Evolutionary conservation across 2,797 vertebrate species (phyloP).

Genomic region (Sciaenops ocellatus): DNA sequence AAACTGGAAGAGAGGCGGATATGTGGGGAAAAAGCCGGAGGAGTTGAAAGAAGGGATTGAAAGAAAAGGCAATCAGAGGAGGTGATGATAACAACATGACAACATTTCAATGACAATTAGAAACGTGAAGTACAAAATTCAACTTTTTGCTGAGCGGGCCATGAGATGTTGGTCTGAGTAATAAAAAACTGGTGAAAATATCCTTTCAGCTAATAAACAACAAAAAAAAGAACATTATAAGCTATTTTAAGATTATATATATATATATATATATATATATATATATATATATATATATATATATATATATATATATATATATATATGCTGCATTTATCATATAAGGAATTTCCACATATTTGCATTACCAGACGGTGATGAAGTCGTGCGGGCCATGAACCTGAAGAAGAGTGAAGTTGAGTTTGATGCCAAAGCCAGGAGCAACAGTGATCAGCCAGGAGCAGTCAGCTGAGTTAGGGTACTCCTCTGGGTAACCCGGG

Average conservation of each 20-base stretch:
- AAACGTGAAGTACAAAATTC: background rate
- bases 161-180: background rate
- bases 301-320: no score
- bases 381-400: slow-evolving; percentile 95
- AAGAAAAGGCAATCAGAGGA: slow-evolving; percentile 7
- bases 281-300: no score
- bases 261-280: no score
- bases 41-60: slow-evolving; percentile 4
- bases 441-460: slow-evolving; percentile 94
- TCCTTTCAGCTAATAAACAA: background rate
- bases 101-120: background rate
- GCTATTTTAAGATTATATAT: background rate
- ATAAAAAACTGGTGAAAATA: background rate
- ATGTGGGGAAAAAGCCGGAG: background rate
- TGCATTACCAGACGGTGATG: slow-evolving; percentile 93
- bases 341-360: background rate
- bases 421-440: slow-evolving; percentile 90
- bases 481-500: slow-evolving; percentile 95
- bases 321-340: no score
- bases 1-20: slow-evolving; percentile 30
- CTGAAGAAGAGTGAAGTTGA: slow-evolving; percentile 96
- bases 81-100: background rate
- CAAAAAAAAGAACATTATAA: background rate
- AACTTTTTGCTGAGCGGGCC: background rate
- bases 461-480: slow-evolving; percentile 95